Evolutionary conservation across 1,140 invertebrate genomes (phyloP), one percentile per base, ranked within the genome.

Genomic region (Oppia nitens): DNA sequence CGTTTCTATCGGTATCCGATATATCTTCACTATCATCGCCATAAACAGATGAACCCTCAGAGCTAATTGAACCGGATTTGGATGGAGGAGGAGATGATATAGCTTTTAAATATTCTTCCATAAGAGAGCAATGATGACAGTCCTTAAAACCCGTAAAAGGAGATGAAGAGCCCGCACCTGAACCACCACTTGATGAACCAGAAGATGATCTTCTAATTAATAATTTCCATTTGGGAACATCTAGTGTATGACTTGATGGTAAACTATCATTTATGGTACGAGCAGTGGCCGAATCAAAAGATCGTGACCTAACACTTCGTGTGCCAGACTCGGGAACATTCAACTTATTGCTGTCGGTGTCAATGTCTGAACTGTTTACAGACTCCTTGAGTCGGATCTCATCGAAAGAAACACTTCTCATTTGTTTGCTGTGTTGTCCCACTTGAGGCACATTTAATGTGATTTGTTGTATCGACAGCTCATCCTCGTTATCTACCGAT

Each of bases 341-440:
- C 14, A 40, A 21, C 9, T 47, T 56, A 28, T 56, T 3, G 14
- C 9, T 23, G 21, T 76, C 77, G 60, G 77, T 77, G 60, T 78
- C 80, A 23, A 81, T 83, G 68, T 87, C 84, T 67, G 86, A 84
- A 66, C 83, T 85, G 60, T 81, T 80, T 40, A 83, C 85, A 4
- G 81, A 69, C 59, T 81, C 77, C 64, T 84, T 83, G 65, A 87
- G 69, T 68, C 87, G 83, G 68, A 87, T 87, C 73, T 88, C 84
- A 73, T 88, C 85, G 73, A 87, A 88, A 55, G 84, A 87, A 45
- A 84, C 84, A 47, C 84, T 86, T 56, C 82, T 79, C 64, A 87
- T 81, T 76, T 87, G 85, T 68, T 86, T 86, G 23, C 27, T 20
- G 17, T 32, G 14, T 6, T 27, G 32, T 40, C 32, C 32, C 32